These are phyloP conservation scores for Synergus laeviventris DNA, from an alignment of 2,888 invertebrate species.

Conservation along the genomic window DNA sequence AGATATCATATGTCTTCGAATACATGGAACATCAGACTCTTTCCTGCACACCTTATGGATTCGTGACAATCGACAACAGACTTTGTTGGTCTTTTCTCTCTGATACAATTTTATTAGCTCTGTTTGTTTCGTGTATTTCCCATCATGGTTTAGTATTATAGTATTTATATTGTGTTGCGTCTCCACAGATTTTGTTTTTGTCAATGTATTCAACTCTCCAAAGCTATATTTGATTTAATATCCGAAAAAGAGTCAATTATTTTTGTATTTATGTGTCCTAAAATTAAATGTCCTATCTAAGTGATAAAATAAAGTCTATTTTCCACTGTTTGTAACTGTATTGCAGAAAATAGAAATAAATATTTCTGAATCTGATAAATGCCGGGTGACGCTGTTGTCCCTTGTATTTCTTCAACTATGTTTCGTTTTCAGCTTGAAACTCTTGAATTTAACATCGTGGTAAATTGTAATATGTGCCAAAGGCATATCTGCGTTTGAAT, in stretches of 20 bases:
- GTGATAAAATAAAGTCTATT: neutral
- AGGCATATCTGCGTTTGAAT: constrained; percentile 45
- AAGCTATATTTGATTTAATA: no score
- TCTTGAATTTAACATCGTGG: constrained; percentile 54
- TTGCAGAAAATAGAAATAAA: neutral
- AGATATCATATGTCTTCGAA: constrained; percentile 19
- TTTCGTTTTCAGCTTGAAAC: neutral
- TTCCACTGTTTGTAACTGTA: neutral
- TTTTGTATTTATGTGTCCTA: neutral
- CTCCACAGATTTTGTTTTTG: neutral
- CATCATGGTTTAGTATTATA: neutral
- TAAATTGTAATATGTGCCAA: constrained; percentile 53
- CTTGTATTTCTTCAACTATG: neutral
- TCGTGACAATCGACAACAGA: constrained; percentile 14
- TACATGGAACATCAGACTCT: constrained; percentile 17
- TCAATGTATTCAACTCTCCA: neutral
- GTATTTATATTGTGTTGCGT: neutral
- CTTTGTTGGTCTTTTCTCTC: neutral
- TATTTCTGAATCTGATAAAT: neutral
- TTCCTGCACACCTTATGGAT: constrained; percentile 26
- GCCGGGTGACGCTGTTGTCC: neutral
- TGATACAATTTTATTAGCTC: neutral
- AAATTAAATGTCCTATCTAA: neutral
- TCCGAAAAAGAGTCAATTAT: neutral
- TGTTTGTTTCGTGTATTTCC: neutral